Evolutionary conservation across 2,888 invertebrate species (phyloP), one percentile per base, ranked within the genome.

Genomic region (Drosophila borborema): DNA sequence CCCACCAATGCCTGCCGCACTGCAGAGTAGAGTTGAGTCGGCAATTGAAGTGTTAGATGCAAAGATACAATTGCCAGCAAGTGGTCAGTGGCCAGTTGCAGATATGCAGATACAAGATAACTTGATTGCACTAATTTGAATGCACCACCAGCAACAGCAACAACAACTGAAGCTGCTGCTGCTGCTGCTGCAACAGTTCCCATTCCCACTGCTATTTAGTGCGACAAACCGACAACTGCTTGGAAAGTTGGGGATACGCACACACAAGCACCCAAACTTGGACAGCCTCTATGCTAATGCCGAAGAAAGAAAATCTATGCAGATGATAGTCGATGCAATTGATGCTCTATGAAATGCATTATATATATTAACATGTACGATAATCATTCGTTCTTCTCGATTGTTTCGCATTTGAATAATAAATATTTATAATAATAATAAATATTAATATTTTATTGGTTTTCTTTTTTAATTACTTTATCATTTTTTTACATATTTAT

Each of bases 81-180:
- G 82, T 85, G 82, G 82, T 64, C 66, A 49, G 8, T 41, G n/a
- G 41, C 53, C 63, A 43, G 56, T 72, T 59, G 59, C 81, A 82
- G 85, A 66, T 76, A 74, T 74, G 77, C 80, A 82, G 72, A 76
- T 80, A 80, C 81, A 84, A 86, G 86, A 89, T 89, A 88, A 90
- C 86, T 89, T 90, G 89, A 90, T 90, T 90, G 89, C 86, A 89
- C 90, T 90, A 90, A 90, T 90, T 90, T 90, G 84, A 86, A 62
- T 80, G 73, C 69, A 62, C 20, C 53, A 58, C 41, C 48, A 55
- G 23, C 56, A 58, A 36, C 64, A 72, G 59, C 69, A 53, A 2
- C 45, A 51, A 49, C 49, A 49, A 51, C 34, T 10, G 10, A 12
- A 18, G 16, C 28, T n/a, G 23, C 49, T 31, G 18, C 12, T 12